Conservation (phyloP, 2,888 invertebrate genomes). For the Doris montereyensis region DNA sequence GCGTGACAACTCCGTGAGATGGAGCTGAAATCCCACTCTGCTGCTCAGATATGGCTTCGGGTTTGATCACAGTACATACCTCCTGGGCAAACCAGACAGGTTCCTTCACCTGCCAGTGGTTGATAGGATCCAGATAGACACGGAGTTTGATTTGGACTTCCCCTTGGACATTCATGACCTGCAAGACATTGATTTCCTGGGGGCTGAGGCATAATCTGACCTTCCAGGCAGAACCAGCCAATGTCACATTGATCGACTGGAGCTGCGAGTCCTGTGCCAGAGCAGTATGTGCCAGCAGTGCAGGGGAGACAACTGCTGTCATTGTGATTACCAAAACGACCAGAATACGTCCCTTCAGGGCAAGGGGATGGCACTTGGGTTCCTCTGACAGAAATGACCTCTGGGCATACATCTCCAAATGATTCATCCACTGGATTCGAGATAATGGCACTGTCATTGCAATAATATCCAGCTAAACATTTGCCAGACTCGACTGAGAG, state of each 20-base stretch:
- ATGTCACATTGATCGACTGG: constrained; percentile 65
- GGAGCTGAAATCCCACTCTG: constrained; percentile 66
- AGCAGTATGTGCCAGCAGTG: constrained; percentile 67
- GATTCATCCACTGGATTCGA: constrained; percentile 67
- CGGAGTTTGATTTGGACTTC: constrained; percentile 61
- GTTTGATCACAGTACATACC: constrained; percentile 69
- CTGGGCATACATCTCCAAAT: constrained; percentile 68
- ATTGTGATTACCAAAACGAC: constrained; percentile 62
- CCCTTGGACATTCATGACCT: constrained; percentile 66
- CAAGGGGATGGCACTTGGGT: constrained; percentile 63
- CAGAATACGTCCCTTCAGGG: constrained; percentile 61
- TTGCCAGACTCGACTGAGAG: constrained; percentile 58
- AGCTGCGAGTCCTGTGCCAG: constrained; percentile 59
- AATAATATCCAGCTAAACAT: constrained; percentile 68
- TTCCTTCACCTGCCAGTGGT: constrained; percentile 58
- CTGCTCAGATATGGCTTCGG: constrained; percentile 65
- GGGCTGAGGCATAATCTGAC: constrained; percentile 65
- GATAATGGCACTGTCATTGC: constrained; percentile 61
- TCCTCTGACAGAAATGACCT: too few species aligned
- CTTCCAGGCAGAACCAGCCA: constrained; percentile 66
- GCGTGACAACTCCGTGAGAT: constrained; percentile 70
- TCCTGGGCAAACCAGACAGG: constrained; percentile 62
- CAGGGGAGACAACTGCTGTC: constrained; percentile 65
- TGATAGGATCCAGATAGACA: constrained; percentile 67
- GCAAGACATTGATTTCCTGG: constrained; percentile 65